A percentile compares a stretch with the other conserved stretches of the same genome.
Evolutionary conservation across 2,888 invertebrate species (phyloP).

Genomic region (Erebia epiphron): DNA sequence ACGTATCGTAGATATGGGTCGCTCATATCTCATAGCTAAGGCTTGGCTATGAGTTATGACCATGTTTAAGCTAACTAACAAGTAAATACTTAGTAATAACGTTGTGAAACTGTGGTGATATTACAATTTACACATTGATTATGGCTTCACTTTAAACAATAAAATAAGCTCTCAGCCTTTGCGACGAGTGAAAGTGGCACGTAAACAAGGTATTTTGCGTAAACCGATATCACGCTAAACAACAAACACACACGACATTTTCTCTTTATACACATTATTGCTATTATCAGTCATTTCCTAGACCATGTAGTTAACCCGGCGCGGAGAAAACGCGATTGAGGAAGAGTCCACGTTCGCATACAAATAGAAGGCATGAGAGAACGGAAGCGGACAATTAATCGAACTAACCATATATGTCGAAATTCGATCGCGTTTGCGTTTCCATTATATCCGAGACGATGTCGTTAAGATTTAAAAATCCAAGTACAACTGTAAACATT

Average conservation of each 20-base stretch:
- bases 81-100: too few relatives aligned
- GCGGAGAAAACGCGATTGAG: conserved; percentile 7
- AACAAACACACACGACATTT: background rate
- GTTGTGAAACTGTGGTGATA: background rate
- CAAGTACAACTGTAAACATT: too few relatives aligned
- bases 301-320: background rate
- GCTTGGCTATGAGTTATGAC: too few relatives aligned
- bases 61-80: too few relatives aligned
- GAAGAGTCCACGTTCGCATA: conserved; percentile 4
- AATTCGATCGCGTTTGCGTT: conserved; percentile 9
- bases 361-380: conserved; percentile 7
- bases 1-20: too few relatives aligned
- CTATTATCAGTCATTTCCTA: conserved; percentile 7
- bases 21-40: too few relatives aligned
- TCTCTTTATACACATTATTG: background rate
- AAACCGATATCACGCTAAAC: conserved; percentile 2
- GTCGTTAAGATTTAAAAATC: background rate
- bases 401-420: conserved; percentile 27
- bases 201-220: background rate
- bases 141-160: background rate
- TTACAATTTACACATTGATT: background rate
- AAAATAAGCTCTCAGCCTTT: background rate
- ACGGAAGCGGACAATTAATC: conserved; percentile 33
- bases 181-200: background rate
- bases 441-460: background rate